Base-by-base conservation (phyloP, 2,888 invertebrate species). In the Drosophila ochracea region DNA sequence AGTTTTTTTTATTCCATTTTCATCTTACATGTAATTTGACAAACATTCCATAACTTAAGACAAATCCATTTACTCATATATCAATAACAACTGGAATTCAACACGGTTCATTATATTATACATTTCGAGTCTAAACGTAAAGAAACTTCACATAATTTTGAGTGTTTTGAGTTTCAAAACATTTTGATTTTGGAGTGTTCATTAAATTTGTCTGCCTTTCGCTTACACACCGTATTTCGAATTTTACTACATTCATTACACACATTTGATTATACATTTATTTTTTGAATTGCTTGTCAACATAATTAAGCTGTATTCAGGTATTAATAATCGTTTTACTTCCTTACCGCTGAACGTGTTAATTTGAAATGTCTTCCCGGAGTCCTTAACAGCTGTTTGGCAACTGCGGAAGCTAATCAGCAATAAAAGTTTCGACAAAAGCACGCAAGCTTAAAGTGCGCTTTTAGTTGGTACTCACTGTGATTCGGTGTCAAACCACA, bases 331-430 rank as follows among this genome's bases (percentile, higher is more conserved):
- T 41, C 13, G 16, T 7, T 66, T 68, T 25, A 82, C 84, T 87
- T 91, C 90, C 87, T 85, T 84, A 77, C 78, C 85, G 81, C 74
- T 77, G 80, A 80, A 78, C 84, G 91, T 63, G 85, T 91, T 91
- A 76, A 82, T 92, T 91, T 91, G 64, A 91, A 91, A 91, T 92
- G 91, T 79, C 78, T 67, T 63, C 63, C 33, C 41, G 35, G 35
- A 61, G 53, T 60, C 33, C 43, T 19, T 30, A 79, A 77, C 90
- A 90, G 91, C 91, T 90, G 91, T 84, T 91, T 72, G 41, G 49
- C 58, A 65, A 63, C 31, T 1, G 0, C 2, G 5, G 53, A 76
- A 65, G 74, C 64, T 63, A 30, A 50, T n/a, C 16, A 41, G 7
- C 35, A 37, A 31, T 3, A 7, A 60, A 62, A 73, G 80, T 75